Conservation (phyloP, 2,888 invertebrate species). For the Tetragnatha montana region DNA sequence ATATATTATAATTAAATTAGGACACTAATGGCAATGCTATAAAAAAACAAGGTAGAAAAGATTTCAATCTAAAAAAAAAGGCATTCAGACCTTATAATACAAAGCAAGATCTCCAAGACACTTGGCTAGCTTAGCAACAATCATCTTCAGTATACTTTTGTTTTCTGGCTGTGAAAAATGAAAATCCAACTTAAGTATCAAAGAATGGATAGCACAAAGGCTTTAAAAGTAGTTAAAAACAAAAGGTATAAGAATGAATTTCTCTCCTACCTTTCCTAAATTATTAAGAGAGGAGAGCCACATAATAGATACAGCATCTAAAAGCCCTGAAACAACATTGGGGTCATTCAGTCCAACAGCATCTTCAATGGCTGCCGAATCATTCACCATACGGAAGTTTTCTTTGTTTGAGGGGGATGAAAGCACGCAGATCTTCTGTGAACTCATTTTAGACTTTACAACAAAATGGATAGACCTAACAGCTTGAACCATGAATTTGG, state of each 20-base stretch:
- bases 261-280: constrained; percentile 15
- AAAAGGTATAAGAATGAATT: neutral
- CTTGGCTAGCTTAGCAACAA: constrained; percentile 34
- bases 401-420: neutral
- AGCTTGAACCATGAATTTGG: constrained; percentile 15
- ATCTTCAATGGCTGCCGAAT: constrained; percentile 4
- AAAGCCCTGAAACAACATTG: constrained; percentile 22
- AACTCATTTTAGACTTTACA: neutral
- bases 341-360: constrained; percentile 39
- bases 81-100: constrained; percentile 40
- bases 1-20: too few species aligned
- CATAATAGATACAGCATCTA: constrained; percentile 26
- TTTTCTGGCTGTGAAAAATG: constrained; percentile 37
- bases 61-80: neutral
- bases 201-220: neutral
- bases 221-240: neutral
- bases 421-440: neutral
- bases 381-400: neutral
- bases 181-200: neutral
- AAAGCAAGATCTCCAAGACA: constrained; percentile 24
- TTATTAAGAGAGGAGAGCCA: constrained; percentile 12
- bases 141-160: constrained; percentile 29
- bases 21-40: too few species aligned
- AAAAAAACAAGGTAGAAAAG: neutral
- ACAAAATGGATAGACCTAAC: constrained; percentile 25